Percentiles rank a stretch among this genome's conserved stretches.
Conservation (phyloP, 2,113 vertebrate genomes). For the Aythya baeri region DNA sequence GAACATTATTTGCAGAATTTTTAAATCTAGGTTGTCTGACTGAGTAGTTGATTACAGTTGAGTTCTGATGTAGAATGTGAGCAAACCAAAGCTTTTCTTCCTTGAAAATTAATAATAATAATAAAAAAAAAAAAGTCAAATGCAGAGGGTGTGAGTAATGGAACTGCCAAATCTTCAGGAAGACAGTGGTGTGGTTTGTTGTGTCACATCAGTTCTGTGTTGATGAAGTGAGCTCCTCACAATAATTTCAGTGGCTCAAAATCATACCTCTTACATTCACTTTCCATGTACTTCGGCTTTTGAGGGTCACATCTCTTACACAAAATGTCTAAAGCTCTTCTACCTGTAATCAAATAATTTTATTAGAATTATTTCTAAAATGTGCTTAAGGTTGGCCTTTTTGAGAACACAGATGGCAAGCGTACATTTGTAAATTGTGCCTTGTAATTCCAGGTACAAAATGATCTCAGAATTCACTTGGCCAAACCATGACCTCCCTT, state of each 20-base stretch:
- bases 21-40: neutral
- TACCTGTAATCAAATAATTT: neutral
- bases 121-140: neutral
- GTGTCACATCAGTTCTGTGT: neutral
- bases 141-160: neutral
- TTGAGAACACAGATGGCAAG: neutral
- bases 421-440: accelerated
- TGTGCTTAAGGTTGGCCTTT: accelerated
- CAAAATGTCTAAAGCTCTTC: neutral
- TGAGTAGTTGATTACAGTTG: neutral
- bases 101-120: neutral
- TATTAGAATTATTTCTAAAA: neutral
- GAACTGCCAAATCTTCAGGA: neutral
- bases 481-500: slow-evolving; percentile 93
- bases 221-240: neutral
- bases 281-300: neutral
- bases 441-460: slow-evolving; percentile 85
- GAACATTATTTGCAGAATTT: neutral
- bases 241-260: neutral
- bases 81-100: neutral
- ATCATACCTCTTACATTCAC: neutral
- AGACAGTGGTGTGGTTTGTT: accelerated
- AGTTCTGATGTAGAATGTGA: neutral
- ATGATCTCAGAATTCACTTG: slow-evolving; percentile 98
- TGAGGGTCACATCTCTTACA: neutral